These are phyloP conservation scores for Drosophila novamexicana DNA, from an alignment of 1,140 invertebrate genomes.

Conservation along the genomic window DNA sequence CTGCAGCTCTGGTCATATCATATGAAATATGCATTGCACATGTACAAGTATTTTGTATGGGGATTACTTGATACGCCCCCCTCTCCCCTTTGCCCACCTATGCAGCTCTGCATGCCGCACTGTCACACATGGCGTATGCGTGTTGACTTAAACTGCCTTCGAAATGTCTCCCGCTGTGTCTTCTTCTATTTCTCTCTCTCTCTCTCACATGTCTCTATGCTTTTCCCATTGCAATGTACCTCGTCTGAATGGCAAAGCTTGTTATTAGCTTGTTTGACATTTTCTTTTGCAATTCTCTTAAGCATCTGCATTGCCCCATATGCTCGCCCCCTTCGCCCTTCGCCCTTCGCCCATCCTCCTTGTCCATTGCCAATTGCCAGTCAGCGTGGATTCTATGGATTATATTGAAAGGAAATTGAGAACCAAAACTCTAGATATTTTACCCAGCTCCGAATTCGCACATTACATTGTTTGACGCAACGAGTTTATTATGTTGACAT, in stretches of 20 bases:
- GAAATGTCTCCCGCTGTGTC: constrained; percentile 3
- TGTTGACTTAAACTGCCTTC: constrained; percentile 39
- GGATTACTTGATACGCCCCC: constrained; percentile 24
- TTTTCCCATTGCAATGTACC: neutral
- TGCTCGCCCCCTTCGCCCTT: constrained; percentile 1
- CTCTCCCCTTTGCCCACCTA: neutral
- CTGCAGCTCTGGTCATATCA: constrained; percentile 2
- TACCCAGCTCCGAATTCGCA: neutral
- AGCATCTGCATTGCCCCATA: constrained; percentile 12
- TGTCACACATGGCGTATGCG: constrained; percentile 37
- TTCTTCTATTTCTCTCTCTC: neutral
- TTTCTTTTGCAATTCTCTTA: constrained; percentile 33
- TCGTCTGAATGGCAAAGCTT: constrained; percentile 4
- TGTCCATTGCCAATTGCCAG: neutral
- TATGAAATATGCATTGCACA: constrained; percentile 51
- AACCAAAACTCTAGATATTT: constrained; percentile 10
- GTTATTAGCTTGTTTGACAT: constrained; percentile 55
- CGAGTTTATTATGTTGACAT: constrained; percentile 21
- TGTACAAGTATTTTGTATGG: constrained; percentile 49
- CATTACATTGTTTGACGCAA: constrained; percentile 4
- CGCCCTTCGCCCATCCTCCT: neutral
- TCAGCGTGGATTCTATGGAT: constrained; percentile 5
- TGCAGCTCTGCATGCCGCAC: neutral
- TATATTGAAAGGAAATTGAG: neutral
- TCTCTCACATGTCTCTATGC: neutral